These are phyloP conservation scores for Acomys russatus DNA, from an alignment of 2,797 vertebrate genomes.

Conservation along the genomic window DNA sequence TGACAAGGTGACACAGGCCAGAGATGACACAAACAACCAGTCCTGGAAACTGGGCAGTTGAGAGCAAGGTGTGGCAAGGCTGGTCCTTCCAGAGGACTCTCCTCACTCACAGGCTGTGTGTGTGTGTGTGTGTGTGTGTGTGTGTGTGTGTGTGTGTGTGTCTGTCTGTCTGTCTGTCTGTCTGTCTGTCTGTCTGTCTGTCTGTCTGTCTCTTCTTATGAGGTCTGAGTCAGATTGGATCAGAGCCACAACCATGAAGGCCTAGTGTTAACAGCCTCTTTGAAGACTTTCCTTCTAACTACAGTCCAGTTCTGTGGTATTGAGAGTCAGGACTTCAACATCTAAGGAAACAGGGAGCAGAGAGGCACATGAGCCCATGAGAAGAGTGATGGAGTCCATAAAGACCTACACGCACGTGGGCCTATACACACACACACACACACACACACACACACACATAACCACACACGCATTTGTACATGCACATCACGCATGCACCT, in stretches of 20 bases:
- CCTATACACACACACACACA: background rate
- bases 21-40: background rate
- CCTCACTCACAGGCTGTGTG: background rate
- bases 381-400: background rate
- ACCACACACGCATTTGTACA: background rate
- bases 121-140: background rate
- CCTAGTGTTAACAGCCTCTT: background rate
- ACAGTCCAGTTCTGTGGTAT: background rate
- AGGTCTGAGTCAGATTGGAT: background rate
- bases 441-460: background rate
- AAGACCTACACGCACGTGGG: background rate
- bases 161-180: no score
- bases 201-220: background rate
- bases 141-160: background rate
- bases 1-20: background rate
- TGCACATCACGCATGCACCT: background rate
- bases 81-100: fast-evolving
- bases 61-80: background rate
- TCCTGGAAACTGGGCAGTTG: background rate
- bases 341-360: fast-evolving
- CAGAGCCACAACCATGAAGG: background rate
- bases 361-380: background rate
- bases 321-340: background rate
- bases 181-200: background rate
- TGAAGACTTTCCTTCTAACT: background rate